Evolutionary conservation across 1,140 invertebrate genomes (phyloP).

Genomic region (Trypoxylus dichotomus): DNA sequence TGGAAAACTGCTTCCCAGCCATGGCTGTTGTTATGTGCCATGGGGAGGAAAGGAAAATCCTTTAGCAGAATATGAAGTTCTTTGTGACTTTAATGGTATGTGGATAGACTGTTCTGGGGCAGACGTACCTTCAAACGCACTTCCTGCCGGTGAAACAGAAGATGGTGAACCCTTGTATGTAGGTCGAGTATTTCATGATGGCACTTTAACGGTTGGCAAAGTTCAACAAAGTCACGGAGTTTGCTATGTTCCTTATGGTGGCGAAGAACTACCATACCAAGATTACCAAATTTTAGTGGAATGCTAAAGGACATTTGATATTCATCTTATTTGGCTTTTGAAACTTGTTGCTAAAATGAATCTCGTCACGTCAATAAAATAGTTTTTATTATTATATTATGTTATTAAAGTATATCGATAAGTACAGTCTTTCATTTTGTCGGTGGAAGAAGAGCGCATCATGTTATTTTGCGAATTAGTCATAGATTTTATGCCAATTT

Average conservation of each 20-base stretch:
- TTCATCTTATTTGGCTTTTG: too few relatives aligned
- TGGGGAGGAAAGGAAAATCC: constrained; percentile 80
- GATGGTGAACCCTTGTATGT: constrained; percentile 75
- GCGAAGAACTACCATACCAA: constrained; percentile 68
- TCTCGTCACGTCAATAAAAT: too few relatives aligned
- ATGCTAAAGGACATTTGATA: background rate
- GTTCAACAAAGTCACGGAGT: constrained; percentile 72
- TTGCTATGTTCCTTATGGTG: constrained; percentile 73
- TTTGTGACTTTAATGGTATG: constrained; percentile 49
- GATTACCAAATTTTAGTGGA: constrained; percentile 67
- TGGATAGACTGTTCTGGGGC: constrained; percentile 56
- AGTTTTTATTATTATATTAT: too few relatives aligned
- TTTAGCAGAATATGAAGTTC: constrained; percentile 74
- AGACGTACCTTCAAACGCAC: constrained; percentile 69
- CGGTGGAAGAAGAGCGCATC: too few relatives aligned
- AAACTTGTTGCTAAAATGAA: too few relatives aligned
- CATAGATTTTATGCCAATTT: too few relatives aligned
- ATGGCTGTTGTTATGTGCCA: constrained; percentile 72
- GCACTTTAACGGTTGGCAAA: constrained; percentile 69
- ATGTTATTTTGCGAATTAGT: too few relatives aligned
- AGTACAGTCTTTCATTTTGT: too few relatives aligned
- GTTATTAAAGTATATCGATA: too few relatives aligned
- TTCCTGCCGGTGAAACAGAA: constrained; percentile 72
- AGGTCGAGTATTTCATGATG: constrained; percentile 69
- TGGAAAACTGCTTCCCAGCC: constrained; percentile 74